A percentile compares a stretch with the other conserved stretches of the same genome.
Evolutionary conservation across 1,140 invertebrate species (phyloP).

Genomic region (Heliconius nattereri): DNA sequence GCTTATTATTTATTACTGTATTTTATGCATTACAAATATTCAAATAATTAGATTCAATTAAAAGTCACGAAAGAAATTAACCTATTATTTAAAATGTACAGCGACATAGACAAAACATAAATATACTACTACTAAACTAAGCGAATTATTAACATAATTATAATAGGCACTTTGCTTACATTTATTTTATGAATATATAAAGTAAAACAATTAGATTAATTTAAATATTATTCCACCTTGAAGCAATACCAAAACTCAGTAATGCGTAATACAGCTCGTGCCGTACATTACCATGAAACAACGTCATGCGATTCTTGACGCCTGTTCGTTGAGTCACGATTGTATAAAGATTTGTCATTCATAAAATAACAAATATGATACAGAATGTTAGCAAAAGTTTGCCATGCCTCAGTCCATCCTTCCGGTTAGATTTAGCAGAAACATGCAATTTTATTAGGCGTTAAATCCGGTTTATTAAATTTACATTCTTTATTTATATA

Average conservation of each 20-base stretch:
- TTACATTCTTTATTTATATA: neutral
- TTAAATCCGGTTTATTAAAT: neutral
- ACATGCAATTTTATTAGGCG: conserved; percentile 1
- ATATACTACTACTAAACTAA: too few relatives aligned
- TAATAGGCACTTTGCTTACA: too few relatives aligned
- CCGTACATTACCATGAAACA: conserved; percentile 53
- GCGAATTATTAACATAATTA: too few relatives aligned
- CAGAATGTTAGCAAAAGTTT: conserved; percentile 42
- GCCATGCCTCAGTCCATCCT: conserved; percentile 24
- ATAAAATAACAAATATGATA: conserved; percentile 58
- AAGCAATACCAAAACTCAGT: conserved; percentile 52
- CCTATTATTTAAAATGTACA: too few relatives aligned
- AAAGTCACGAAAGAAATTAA: too few relatives aligned
- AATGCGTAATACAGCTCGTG: conserved; percentile 49
- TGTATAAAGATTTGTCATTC: conserved; percentile 71
- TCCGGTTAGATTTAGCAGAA: conserved; percentile 21
- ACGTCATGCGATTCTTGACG: conserved; percentile 63
- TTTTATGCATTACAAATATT: too few relatives aligned
- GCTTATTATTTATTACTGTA: too few relatives aligned
- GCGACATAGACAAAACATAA: too few relatives aligned
- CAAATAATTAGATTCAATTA: too few relatives aligned
- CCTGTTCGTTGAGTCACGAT: conserved; percentile 64
- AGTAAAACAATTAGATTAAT: conserved; percentile 12
- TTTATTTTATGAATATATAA: neutral
- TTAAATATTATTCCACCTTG: conserved; percentile 46